phyloP scores from a whole-genome alignment of 2,113 vertebrate species.

The Cromileptes altivelis region DNA sequence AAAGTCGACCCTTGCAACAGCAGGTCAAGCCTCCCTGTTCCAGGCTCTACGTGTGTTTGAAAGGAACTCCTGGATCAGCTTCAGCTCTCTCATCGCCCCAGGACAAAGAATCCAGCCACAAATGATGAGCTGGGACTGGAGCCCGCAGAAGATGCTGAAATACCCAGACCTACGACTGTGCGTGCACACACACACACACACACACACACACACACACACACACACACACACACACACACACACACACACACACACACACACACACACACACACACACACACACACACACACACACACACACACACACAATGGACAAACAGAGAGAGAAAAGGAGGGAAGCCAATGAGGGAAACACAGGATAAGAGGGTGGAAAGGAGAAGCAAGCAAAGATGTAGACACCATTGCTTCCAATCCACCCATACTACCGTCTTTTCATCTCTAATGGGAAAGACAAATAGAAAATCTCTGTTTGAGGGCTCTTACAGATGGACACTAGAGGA shows the following conservation, averaged over 20 bases:
- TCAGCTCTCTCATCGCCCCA: slow-evolving; percentile 36
- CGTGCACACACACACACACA: background rate
- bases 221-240: background rate
- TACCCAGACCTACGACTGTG: slow-evolving; percentile 16
- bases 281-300: background rate
- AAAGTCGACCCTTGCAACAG: slow-evolving; percentile 28
- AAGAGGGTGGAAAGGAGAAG: slow-evolving; percentile 24
- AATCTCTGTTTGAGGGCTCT: slow-evolving; percentile 52
- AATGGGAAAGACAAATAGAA: slow-evolving; percentile 56
- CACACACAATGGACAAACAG: slow-evolving; percentile 7
- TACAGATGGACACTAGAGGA: slow-evolving; percentile 62
- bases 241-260: slow-evolving; percentile 6
- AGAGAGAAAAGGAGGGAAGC: slow-evolving; percentile 17
- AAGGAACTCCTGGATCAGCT: slow-evolving; percentile 46
- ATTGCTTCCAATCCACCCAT: slow-evolving; percentile 39
- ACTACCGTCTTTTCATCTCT: slow-evolving; percentile 54
- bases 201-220: slow-evolving; percentile 6
- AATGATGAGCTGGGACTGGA: slow-evolving; percentile 49
- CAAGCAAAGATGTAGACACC: slow-evolving; percentile 25
- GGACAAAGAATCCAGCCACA: slow-evolving; percentile 55
- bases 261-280: background rate
- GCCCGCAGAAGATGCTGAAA: slow-evolving; percentile 43
- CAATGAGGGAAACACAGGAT: slow-evolving; percentile 17
- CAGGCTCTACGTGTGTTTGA: slow-evolving; percentile 35
- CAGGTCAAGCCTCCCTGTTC: slow-evolving; percentile 47